phyloP scores from a whole-genome alignment of 2,888 invertebrate genomes.

The Conops quadrifasciatus region DNA sequence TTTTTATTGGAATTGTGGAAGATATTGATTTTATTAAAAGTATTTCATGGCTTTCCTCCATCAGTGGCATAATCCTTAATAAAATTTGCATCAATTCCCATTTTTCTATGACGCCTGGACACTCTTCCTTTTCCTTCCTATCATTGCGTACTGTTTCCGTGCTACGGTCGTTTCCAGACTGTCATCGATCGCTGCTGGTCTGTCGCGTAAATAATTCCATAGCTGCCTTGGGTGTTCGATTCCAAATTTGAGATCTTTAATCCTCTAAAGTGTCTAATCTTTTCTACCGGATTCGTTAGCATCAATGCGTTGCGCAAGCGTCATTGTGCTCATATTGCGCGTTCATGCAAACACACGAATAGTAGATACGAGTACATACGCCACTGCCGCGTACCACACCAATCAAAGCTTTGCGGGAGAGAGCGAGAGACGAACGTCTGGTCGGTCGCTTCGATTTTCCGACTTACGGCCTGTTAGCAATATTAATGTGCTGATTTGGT shows the following conservation, averaged over 20 bases:
- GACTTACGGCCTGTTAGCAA: constrained; percentile 39
- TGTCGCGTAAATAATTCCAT: too few species aligned
- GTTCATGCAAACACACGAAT: not conserved
- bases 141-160: too few species aligned
- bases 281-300: constrained; percentile 11
- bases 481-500: constrained; percentile 40
- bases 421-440: not conserved
- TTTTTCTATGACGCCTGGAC: too few species aligned
- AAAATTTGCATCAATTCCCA: too few species aligned
- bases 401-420: not conserved
- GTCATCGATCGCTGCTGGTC: too few species aligned
- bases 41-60: too few species aligned
- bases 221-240: not conserved
- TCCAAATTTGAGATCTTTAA: constrained; percentile 18
- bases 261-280: constrained; percentile 7
- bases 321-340: not conserved
- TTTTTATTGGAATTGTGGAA: too few species aligned
- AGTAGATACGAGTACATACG: not conserved
- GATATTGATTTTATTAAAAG: too few species aligned
- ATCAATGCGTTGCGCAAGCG: constrained; percentile 25
- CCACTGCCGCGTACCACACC: not conserved
- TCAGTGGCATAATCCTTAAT: too few species aligned
- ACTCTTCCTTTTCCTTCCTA: too few species aligned
- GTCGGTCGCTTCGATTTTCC: too few species aligned
- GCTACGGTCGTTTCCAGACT: too few species aligned